Evolutionary conservation across 1,140 invertebrate genomes (phyloP).

Genomic region (Theocolax elegans): DNA sequence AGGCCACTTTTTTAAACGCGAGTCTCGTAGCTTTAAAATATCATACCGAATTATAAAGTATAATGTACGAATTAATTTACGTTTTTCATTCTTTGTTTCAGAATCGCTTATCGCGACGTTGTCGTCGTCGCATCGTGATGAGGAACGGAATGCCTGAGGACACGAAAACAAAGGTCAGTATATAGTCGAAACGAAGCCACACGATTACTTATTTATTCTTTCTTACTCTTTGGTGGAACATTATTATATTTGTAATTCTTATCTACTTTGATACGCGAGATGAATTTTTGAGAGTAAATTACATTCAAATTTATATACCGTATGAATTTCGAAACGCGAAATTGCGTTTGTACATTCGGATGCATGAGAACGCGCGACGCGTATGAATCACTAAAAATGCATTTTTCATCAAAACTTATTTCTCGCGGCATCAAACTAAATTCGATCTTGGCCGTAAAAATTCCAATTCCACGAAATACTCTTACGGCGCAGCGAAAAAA

Average conservation of each 20-base stretch:
- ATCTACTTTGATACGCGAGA: neutral
- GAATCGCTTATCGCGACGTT: neutral
- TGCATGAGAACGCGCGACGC: neutral
- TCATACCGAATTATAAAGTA: constrained; percentile 1
- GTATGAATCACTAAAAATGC: constrained; percentile 17
- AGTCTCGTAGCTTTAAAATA: no score
- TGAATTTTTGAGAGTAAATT: neutral
- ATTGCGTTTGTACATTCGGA: neutral
- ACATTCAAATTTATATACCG: neutral
- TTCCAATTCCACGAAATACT: constrained; percentile 20
- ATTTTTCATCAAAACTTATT: constrained; percentile 21
- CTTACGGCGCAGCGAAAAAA: constrained; percentile 2
- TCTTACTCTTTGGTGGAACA: no score
- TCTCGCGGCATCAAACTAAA: neutral
- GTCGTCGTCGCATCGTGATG: neutral
- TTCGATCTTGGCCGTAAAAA: constrained; percentile 11
- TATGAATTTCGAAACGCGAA: neutral
- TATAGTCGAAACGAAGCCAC: no score
- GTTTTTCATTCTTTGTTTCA: neutral
- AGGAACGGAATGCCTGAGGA: neutral
- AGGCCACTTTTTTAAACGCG: no score
- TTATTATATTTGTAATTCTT: neutral
- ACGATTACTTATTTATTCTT: no score
- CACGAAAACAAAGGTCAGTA: constrained; percentile 16
- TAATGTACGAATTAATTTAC: neutral